These are phyloP conservation scores for Artemia sinica DNA, from an alignment of 2,888 invertebrate species.

Conservation along the genomic window DNA sequence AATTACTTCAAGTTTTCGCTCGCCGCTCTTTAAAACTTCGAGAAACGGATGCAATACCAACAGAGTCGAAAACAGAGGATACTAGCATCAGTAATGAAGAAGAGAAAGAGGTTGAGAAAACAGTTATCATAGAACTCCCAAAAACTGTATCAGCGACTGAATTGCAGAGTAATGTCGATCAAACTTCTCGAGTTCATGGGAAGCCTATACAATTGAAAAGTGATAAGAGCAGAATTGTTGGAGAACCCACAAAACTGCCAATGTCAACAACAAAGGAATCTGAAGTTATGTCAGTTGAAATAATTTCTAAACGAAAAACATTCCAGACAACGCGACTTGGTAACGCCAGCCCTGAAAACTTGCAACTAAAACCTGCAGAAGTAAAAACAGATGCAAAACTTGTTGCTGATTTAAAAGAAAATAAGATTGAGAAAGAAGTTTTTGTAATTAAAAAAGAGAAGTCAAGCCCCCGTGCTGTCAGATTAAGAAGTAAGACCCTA, in stretches of 20 bases:
- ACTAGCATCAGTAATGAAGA: slow-evolving; percentile 29
- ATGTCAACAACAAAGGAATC: neutral
- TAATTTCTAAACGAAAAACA: neutral
- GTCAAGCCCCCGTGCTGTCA: neutral
- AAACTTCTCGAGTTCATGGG: neutral
- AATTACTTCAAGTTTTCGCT: slow-evolving; percentile 63
- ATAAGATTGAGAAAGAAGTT: slow-evolving; percentile 5
- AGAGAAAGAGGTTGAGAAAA: neutral
- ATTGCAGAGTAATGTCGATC: neutral
- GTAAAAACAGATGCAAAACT: neutral
- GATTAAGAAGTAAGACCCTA: neutral
- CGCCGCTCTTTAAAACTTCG: slow-evolving; percentile 60
- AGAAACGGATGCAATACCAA: slow-evolving; percentile 41
- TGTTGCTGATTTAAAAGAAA: neutral
- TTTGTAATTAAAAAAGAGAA: neutral
- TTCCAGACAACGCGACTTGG: neutral
- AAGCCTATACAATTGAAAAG: neutral
- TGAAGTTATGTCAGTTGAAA: neutral
- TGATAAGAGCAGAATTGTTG: neutral
- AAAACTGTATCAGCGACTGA: neutral
- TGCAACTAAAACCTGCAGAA: neutral
- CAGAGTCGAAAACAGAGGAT: slow-evolving; percentile 33
- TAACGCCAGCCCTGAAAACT: neutral
- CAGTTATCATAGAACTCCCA: neutral
- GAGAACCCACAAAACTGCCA: neutral